Percentiles rank a stretch among this genome's conserved stretches.
phyloP scores from a whole-genome alignment of 2,888 invertebrate genomes.

The Drosophila affinis region DNA sequence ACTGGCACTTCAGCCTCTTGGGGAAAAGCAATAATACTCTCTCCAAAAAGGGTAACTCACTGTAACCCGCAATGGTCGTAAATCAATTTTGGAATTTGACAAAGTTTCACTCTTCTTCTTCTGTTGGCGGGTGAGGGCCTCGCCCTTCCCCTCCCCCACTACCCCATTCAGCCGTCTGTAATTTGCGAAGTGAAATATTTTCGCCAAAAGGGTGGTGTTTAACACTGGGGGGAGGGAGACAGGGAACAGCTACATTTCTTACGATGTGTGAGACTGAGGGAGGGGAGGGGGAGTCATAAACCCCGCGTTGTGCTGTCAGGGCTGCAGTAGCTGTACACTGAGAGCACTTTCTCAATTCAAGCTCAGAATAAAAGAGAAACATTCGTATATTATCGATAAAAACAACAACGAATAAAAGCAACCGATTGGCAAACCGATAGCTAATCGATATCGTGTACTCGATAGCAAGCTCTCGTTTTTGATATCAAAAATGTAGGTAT shows the following conservation, averaged over 20 bases:
- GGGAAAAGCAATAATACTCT: background rate
- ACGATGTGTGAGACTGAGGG: conserved; percentile 26
- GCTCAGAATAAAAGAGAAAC: too few relatives aligned
- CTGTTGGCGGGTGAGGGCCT: too few relatives aligned
- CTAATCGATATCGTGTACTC: background rate
- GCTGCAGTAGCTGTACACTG: background rate
- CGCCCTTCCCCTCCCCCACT: background rate
- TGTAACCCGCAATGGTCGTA: conserved; percentile 58
- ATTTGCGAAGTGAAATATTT: conserved; percentile 47
- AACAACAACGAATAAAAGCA: too few relatives aligned
- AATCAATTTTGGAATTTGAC: conserved; percentile 65
- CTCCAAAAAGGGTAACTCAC: background rate
- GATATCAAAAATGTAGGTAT: too few relatives aligned
- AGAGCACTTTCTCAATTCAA: too few relatives aligned
- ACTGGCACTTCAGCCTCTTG: background rate
- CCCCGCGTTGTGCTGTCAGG: conserved; percentile 10
- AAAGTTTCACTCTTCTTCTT: conserved; percentile 18
- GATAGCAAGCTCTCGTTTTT: background rate
- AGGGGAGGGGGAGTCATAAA: conserved; percentile 10
- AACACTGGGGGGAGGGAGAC: conserved; percentile 7
- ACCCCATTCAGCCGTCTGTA: background rate
- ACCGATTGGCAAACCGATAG: background rate
- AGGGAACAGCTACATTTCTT: conserved; percentile 25
- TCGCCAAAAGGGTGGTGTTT: conserved; percentile 51
- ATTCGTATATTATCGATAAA: too few relatives aligned